These are phyloP conservation scores for Leptobrachium ailaonicum DNA, from an alignment of 2,113 vertebrate species.

Conservation along the genomic window DNA sequence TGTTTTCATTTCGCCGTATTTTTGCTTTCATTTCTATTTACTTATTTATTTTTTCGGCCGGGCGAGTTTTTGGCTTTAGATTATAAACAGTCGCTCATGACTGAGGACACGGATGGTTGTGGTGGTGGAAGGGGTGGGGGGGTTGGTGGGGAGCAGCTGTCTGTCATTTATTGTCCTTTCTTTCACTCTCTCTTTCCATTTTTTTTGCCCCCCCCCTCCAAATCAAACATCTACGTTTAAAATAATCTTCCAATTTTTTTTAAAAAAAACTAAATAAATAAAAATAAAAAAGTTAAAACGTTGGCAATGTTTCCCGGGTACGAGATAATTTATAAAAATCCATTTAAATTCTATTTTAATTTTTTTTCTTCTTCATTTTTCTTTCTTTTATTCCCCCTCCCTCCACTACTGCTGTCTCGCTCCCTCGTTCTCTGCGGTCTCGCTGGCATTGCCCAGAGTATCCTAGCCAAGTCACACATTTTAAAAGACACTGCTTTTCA, in stretches of 20 bases:
- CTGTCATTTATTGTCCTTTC: constrained; percentile 10
- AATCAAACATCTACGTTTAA: constrained; percentile 5
- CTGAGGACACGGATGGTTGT: background rate
- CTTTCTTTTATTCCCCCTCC: constrained; percentile 8
- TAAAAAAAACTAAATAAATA: background rate
- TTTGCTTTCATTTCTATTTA: constrained; percentile 32
- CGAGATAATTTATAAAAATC: background rate
- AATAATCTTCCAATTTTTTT: background rate
- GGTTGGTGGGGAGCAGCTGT: constrained; percentile 25
- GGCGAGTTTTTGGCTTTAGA: constrained; percentile 29
- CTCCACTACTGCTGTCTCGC: constrained; percentile 24
- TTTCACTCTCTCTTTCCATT: background rate
- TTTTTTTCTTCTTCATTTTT: constrained; percentile 8
- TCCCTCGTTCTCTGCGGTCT: constrained; percentile 43
- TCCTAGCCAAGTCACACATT: constrained; percentile 45
- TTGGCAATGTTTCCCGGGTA: background rate
- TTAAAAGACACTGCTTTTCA: constrained; percentile 45
- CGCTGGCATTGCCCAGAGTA: constrained; percentile 37
- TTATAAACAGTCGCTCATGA: constrained; percentile 35
- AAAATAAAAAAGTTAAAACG: too few relatives aligned
- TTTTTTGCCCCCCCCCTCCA: background rate
- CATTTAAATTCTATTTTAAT: background rate
- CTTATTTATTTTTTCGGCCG: constrained; percentile 36
- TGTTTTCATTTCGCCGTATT: constrained; percentile 11
- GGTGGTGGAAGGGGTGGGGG: background rate